Base-by-base conservation (phyloP, 2,888 invertebrate genomes). In the Crossocerus cetratus region DNA sequence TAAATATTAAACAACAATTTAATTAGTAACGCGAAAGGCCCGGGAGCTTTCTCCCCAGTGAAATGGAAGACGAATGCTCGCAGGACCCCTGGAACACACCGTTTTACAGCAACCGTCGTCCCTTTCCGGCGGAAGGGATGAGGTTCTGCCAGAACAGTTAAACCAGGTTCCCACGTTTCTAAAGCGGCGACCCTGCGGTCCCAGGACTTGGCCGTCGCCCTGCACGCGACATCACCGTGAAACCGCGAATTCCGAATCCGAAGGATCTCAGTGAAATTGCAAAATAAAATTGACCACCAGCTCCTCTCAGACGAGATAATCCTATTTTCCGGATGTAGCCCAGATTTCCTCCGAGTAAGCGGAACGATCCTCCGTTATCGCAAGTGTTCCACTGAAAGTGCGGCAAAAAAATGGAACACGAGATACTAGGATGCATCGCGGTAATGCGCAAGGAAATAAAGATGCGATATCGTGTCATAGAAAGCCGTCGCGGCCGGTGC, bases 141-240 rank as follows among this genome's bases (percentile, higher is more conserved):
- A 61, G 20, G 64, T 54, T 62, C 68, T 49, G 49, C 64, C 43
- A 23, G 58, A 56, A 72, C 69, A 61, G 49, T 54, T 45, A 55
- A 61, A 65, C 45, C 61, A 58, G 18, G 72, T 83, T 83, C 83
- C 76, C 83, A 83, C 81, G 79, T 81, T 76, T 69, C 78, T 65
- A 77, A 69, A 68, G 77, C 72, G 61, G 58, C 76, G 76, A 81
- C 70, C 78, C 69, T 70, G 60, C 73, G 79, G 79, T 79, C 81
- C 74, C 77, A 69, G 65, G 75, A 60, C 72, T 62, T 68, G 59
- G 70, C 49, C 45, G 62, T 5, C 32, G 32, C 23, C 23, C 23
- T 32, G 2, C 45, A 45, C 45, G 45, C 45, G 45, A 45, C 23
- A n/a, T n/a, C n/a, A n/a, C n/a, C n/a, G n/a, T n/a, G n/a, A n/a